These are phyloP conservation scores for Acropora tenuis DNA, from an alignment of 64 coral and sea anemone genomes.

Conservation along the genomic window DNA sequence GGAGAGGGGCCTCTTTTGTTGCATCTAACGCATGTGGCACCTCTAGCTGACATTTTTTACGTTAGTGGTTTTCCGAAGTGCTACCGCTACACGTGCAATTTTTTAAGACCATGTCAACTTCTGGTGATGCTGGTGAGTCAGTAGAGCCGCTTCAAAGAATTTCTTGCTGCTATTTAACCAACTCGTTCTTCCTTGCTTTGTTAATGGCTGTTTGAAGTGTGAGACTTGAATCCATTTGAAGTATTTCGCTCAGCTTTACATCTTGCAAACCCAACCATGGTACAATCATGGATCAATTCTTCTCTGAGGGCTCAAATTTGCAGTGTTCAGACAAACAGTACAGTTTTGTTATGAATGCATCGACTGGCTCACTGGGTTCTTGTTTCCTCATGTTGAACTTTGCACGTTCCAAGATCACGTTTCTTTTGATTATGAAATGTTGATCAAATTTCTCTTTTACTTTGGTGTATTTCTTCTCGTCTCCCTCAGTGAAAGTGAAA, in stretches of 20 bases:
- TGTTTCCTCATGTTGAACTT: slow-evolving; percentile 20
- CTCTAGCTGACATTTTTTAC: too few relatives aligned
- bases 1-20: too few relatives aligned
- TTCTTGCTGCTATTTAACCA: neutral
- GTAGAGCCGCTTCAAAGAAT: too few relatives aligned
- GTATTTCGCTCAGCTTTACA: slow-evolving; percentile 23
- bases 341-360: slow-evolving; percentile 30
- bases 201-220: slow-evolving; percentile 58
- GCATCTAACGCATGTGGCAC: too few relatives aligned
- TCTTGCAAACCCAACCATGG: slow-evolving; percentile 19
- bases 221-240: slow-evolving; percentile 18
- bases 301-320: too few relatives aligned
- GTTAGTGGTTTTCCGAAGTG: neutral
- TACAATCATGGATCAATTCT: slow-evolving; percentile 39
- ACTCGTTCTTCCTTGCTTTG: slow-evolving; percentile 45
- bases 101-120: too few relatives aligned
- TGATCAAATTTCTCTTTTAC: neutral
- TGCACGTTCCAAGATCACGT: slow-evolving; percentile 44
- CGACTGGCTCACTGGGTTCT: slow-evolving; percentile 5
- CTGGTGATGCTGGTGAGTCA: too few relatives aligned
- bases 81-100: too few relatives aligned
- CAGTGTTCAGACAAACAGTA: neutral
- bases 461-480: neutral
- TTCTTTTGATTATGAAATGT: slow-evolving; percentile 30
- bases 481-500: neutral